Conservation (phyloP, 2,113 vertebrate genomes). For the Barnardius zonarius region DNA sequence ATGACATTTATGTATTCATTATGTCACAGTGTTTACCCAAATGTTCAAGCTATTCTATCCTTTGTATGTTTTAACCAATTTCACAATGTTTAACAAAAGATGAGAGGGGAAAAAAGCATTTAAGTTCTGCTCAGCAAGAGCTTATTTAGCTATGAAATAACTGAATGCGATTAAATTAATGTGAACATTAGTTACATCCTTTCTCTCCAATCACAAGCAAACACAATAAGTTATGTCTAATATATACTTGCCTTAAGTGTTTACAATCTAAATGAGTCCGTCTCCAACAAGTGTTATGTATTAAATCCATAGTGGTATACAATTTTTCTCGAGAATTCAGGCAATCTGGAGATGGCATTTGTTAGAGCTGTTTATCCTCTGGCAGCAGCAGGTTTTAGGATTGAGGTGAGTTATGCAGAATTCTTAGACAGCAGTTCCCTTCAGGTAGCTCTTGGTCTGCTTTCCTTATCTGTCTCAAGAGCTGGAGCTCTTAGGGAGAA, state of each 20-base stretch:
- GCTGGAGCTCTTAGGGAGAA: background rate
- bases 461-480: background rate
- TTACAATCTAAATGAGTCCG: background rate
- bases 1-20: background rate
- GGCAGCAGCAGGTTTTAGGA: background rate
- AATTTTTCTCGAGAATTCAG: background rate
- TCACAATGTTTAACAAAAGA: background rate
- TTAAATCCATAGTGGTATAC: background rate
- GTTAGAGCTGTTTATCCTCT: background rate
- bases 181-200: background rate
- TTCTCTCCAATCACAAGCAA: background rate
- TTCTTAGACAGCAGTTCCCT: background rate
- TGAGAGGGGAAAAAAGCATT: fast-evolving
- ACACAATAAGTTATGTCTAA: background rate
- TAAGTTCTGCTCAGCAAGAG: background rate
- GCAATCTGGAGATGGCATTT: background rate
- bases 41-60: background rate
- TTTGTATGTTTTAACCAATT: background rate
- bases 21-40: background rate
- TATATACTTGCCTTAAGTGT: background rate
- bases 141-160: background rate
- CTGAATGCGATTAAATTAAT: background rate
- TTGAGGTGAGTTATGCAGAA: background rate
- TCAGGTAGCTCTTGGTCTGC: background rate
- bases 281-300: background rate